phyloP scores from a whole-genome alignment of 64 coral and sea anemone species.

The Platygyra sinensis region DNA sequence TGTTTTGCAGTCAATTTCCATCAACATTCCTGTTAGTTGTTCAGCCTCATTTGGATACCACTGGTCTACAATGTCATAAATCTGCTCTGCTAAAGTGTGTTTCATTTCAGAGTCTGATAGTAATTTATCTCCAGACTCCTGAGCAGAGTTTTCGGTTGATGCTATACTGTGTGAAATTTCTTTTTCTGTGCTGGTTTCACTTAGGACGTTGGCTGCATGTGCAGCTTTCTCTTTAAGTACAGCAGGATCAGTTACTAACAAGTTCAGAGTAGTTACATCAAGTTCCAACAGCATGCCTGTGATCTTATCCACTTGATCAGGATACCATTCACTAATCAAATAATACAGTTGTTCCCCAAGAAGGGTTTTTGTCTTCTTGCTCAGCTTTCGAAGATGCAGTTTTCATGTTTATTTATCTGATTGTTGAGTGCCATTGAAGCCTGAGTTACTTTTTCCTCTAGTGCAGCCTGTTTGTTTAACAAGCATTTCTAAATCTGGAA shows the following conservation, averaged over 20 bases:
- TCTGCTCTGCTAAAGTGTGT: neutral
- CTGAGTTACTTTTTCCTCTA: conserved; percentile 59
- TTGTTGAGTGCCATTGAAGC: conserved; percentile 46
- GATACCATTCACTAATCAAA: conserved; percentile 41
- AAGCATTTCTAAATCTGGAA: conserved; percentile 20
- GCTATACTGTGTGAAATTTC: neutral
- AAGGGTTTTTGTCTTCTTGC: conserved; percentile 42
- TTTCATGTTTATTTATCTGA: neutral
- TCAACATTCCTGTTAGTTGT: neutral
- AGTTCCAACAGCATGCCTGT: conserved; percentile 89
- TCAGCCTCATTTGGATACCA: neutral
- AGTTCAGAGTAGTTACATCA: conserved; percentile 15
- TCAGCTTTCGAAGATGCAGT: conserved; percentile 5
- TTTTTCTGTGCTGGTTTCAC: neutral
- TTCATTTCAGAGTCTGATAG: neutral
- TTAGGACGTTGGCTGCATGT: conserved; percentile 52
- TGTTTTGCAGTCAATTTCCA: neutral
- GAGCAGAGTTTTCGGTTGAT: neutral
- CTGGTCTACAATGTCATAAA: neutral
- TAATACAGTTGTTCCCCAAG: conserved; percentile 72
- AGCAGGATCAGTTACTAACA: conserved; percentile 40
- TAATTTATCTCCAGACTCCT: neutral
- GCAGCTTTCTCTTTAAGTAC: conserved; percentile 54
- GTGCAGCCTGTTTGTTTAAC: conserved; percentile 26
- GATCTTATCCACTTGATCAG: conserved; percentile 69